Evolutionary conservation across 2,888 invertebrate species (phyloP).

Genomic region (Bombylius discolor): DNA sequence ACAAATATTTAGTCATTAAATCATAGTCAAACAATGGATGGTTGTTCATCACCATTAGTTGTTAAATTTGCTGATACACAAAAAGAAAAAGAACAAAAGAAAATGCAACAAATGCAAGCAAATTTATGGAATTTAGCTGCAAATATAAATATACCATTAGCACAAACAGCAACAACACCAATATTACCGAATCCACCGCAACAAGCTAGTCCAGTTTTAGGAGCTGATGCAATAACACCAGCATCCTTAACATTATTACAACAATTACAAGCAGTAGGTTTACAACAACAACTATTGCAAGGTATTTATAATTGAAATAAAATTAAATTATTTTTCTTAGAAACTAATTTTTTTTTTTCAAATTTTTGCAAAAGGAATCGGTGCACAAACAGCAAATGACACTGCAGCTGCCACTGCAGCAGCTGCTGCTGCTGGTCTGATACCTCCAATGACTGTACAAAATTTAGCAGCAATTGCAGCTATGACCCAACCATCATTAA

Average conservation of each 20-base stretch:
- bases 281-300: slow-evolving; percentile 50
- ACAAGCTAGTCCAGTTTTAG: slow-evolving; percentile 35
- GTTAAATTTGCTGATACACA: slow-evolving; percentile 99
- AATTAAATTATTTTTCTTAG: background rate
- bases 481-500: slow-evolving; percentile 39
- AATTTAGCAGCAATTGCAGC: slow-evolving; percentile 76
- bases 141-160: slow-evolving; percentile 39
- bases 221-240: slow-evolving; percentile 42
- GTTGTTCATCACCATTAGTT: slow-evolving; percentile 94
- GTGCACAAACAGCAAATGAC: slow-evolving; percentile 30
- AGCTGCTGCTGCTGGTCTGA: slow-evolving; percentile 37
- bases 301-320: slow-evolving; percentile 23
- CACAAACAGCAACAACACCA: slow-evolving; percentile 39
- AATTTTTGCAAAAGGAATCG: slow-evolving; percentile 19
- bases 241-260: slow-evolving; percentile 51
- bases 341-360: background rate
- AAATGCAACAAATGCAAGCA: slow-evolving; percentile 86
- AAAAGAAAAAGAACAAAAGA: slow-evolving; percentile 96
- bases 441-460: slow-evolving; percentile 78
- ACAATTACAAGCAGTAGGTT: slow-evolving; percentile 51
- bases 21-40: slow-evolving; percentile 99
- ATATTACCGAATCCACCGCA: slow-evolving; percentile 36
- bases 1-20: slow-evolving; percentile 55
- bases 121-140: slow-evolving; percentile 78
- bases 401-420: slow-evolving; percentile 27